Evolutionary conservation across 1,140 invertebrate species (phyloP).

Genomic region (Eumaeus atala): DNA sequence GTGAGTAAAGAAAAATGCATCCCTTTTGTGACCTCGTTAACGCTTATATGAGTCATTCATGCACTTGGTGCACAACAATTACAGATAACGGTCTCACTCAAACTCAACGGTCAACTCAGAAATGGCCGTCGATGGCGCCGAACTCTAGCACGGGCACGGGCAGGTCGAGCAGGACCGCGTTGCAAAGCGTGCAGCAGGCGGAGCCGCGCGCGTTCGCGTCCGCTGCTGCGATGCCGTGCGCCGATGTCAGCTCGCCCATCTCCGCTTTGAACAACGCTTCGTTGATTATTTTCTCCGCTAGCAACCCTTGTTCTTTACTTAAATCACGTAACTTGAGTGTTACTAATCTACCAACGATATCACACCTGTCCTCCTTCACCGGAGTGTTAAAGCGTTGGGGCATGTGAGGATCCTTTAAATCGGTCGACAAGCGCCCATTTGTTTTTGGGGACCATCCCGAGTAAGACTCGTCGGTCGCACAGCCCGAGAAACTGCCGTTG

Average conservation of each 20-base stretch:
- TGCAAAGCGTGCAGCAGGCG: not conserved
- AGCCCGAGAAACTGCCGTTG: not conserved
- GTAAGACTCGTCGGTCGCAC: not conserved
- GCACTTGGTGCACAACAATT: too few relatives aligned
- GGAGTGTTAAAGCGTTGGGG: not conserved
- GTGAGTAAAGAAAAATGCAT: too few relatives aligned
- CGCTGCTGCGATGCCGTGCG: not conserved
- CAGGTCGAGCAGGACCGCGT: not conserved
- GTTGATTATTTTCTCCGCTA: slow-evolving; percentile 8
- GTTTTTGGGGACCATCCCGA: not conserved
- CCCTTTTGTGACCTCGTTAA: too few relatives aligned
- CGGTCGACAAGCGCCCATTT: not conserved
- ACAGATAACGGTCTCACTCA: too few relatives aligned
- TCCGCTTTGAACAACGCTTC: slow-evolving; percentile 6
- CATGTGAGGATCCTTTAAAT: too few relatives aligned
- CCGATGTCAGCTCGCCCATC: not conserved
- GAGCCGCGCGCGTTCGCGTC: not conserved
- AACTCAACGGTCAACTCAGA: too few relatives aligned
- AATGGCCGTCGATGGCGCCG: not conserved
- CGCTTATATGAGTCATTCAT: too few relatives aligned
- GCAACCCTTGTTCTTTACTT: slow-evolving; percentile 1
- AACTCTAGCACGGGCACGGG: not conserved
- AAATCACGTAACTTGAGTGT: not conserved
- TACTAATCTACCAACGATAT: not conserved
- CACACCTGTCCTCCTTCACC: not conserved